These are phyloP conservation scores for Coryphaenoides rupestris DNA, from an alignment of 2,113 vertebrate genomes.

Conservation along the genomic window DNA sequence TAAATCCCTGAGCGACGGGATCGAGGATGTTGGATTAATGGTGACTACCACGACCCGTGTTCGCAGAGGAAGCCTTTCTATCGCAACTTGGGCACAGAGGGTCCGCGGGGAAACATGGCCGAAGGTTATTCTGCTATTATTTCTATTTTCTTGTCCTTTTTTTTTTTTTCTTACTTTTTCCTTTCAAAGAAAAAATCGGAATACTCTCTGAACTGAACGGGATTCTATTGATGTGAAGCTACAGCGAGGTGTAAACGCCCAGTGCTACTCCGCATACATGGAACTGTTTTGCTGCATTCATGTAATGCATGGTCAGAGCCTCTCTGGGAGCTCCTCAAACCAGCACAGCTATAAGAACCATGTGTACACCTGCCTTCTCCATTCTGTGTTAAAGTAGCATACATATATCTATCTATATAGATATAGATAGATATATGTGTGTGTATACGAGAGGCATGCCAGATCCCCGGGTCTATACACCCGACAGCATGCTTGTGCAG, in stretches of 20 bases:
- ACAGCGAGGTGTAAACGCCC: constrained; percentile 75
- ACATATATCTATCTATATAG: too few species aligned
- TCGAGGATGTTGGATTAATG: constrained; percentile 94
- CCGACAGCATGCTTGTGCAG: constrained; percentile 64
- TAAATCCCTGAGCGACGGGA: constrained; percentile 86
- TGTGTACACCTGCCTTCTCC: constrained; percentile 83
- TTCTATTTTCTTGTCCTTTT: constrained; percentile 65
- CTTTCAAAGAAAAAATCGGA: constrained; percentile 24
- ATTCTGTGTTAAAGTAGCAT: constrained; percentile 53
- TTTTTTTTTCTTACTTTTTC: constrained; percentile 43
- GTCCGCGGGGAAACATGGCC: constrained; percentile 99
- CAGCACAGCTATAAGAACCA: constrained; percentile 63
- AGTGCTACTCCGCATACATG: constrained; percentile 34
- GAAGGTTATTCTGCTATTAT: constrained; percentile 89
- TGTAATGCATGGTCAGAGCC: constrained; percentile 70
- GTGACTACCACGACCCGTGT: constrained; percentile 83
- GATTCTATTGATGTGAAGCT: constrained; percentile 77
- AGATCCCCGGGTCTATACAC: constrained; percentile 22
- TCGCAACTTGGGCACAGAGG: constrained; percentile 89
- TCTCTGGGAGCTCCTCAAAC: constrained; percentile 35
- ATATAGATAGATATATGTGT: too few species aligned
- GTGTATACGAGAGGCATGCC: too few species aligned
- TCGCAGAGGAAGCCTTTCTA: constrained; percentile 91
- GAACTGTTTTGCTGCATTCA: constrained; percentile 70
- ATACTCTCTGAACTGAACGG: constrained; percentile 73